Conservation (phyloP, 2,888 invertebrate species). For the Drosophila picticornis region DNA sequence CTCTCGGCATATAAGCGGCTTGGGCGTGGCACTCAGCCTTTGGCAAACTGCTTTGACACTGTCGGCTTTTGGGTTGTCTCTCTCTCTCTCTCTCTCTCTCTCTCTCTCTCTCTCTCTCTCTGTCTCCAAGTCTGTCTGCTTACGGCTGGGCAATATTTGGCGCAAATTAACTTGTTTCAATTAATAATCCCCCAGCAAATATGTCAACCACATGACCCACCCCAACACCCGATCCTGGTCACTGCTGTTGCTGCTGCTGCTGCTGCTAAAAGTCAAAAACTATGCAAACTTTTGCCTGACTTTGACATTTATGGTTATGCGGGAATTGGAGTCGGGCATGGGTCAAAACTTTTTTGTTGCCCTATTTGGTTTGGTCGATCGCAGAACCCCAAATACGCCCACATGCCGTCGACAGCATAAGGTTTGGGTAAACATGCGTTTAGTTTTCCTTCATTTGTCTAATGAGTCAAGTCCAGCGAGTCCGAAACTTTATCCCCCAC, state of each 20-base stretch:
- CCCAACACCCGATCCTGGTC: neutral
- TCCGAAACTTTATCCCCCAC: constrained; percentile 42
- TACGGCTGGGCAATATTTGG: constrained; percentile 70
- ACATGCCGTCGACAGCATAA: constrained; percentile 38
- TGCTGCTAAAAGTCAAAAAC: constrained; percentile 76
- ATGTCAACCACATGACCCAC: constrained; percentile 78
- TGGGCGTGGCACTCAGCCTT: constrained; percentile 61
- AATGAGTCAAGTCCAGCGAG: constrained; percentile 64
- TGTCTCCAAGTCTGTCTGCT: neutral
- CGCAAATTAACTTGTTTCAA: constrained; percentile 85
- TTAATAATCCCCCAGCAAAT: constrained; percentile 84
- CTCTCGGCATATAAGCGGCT: constrained; percentile 17
- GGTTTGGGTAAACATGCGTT: constrained; percentile 64
- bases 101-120: neutral
- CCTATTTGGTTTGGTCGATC: constrained; percentile 68
- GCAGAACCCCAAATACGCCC: constrained; percentile 8
- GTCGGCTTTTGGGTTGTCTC: constrained; percentile 49
- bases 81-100: constrained; percentile 5
- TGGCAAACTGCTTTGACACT: constrained; percentile 66
- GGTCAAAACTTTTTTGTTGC: constrained; percentile 64
- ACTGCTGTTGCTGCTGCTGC: constrained; percentile 25
- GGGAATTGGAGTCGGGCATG: constrained; percentile 16
- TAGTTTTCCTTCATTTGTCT: constrained; percentile 74
- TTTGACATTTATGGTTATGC: constrained; percentile 83
- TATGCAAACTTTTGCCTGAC: constrained; percentile 80